Evolutionary conservation across 2,888 invertebrate species (phyloP), one percentile per base, ranked within the genome.

Genomic region (Ichneumoninae sp.): DNA sequence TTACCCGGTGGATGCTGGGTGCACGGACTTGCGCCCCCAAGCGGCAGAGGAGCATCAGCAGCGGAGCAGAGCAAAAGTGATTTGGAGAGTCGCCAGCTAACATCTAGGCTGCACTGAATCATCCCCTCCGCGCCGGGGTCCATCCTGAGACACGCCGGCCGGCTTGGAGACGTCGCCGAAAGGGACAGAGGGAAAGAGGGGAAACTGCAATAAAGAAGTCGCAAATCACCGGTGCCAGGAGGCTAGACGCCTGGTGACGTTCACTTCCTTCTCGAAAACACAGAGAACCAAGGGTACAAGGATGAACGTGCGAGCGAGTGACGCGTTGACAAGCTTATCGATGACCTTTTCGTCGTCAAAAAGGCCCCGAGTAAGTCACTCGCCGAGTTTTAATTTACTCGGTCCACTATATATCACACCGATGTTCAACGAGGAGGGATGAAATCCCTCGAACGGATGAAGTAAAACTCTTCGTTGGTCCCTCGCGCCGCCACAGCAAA

Each of bases 1-100:
- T 70, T 72, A 68, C 52, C 66, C 62, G 36, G 60, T 22, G 13
- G 44, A 22, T 84, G 65, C 50, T 77, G 47, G 80, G 52, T 80
- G 80, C 79, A 62, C 50, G 50, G 66, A 72, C 62, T 62, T 52
- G 65, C 50, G 52, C 16, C 57, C 76, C 54, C 54, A 79, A 79
- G 79, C 75, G 62, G 77, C 68, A 84, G 69, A 60, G 69, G 54
- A 77, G 69, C 68, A 78, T 74, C 75, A 76, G 82, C 82, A 83
- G 36, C 71, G 50, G 66, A 81, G 83, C 85, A 74, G 66, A 78
- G 75, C 75, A 76, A 69, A 91, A 92, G 91, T 91, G 91, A 92
- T 92, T 92, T 92, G 92, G 92, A 91, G 88, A 89, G 82, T 88
- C 89, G 92, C 92, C 92, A 92, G 90, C 80, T 85, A 88, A 86